phyloP scores from a whole-genome alignment of 2,888 invertebrate species.

The Erebia palarica region DNA sequence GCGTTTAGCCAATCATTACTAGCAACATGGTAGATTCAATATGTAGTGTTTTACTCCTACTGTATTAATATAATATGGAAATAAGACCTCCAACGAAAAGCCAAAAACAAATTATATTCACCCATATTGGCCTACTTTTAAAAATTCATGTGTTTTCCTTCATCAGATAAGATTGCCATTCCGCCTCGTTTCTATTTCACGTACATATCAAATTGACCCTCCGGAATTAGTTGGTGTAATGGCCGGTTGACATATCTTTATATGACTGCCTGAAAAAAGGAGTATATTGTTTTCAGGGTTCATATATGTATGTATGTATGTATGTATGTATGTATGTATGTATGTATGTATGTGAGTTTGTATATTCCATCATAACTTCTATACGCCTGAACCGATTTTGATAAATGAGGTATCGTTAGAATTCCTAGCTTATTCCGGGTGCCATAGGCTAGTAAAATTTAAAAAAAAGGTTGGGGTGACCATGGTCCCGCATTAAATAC shows the following conservation, averaged over 20 bases:
- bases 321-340: no score
- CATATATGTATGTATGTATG: no score
- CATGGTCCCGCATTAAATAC: no score
- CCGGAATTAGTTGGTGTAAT: slow-evolving; percentile 21
- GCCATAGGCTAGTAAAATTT: no score
- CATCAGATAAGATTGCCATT: slow-evolving; percentile 73
- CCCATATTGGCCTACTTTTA: slow-evolving; percentile 74
- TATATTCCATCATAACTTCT: no score
- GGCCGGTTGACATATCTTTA: background rate
- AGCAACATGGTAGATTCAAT: background rate
- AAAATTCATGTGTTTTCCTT: slow-evolving; percentile 61
- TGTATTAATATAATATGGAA: background rate
- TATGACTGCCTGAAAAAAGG: no score
- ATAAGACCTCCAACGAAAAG: slow-evolving; percentile 9
- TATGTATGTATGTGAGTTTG: no score
- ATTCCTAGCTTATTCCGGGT: no score
- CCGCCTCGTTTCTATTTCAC: slow-evolving; percentile 45
- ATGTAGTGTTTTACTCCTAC: background rate
- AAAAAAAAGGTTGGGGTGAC: no score
- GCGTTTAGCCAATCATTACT: background rate
- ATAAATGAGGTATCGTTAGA: no score
- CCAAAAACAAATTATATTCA: slow-evolving; percentile 26
- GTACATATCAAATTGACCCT: slow-evolving; percentile 36
- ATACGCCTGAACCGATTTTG: no score
- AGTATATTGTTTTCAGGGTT: no score